phyloP scores from a whole-genome alignment of 2,797 vertebrate genomes.

The Helostoma temminkii region DNA sequence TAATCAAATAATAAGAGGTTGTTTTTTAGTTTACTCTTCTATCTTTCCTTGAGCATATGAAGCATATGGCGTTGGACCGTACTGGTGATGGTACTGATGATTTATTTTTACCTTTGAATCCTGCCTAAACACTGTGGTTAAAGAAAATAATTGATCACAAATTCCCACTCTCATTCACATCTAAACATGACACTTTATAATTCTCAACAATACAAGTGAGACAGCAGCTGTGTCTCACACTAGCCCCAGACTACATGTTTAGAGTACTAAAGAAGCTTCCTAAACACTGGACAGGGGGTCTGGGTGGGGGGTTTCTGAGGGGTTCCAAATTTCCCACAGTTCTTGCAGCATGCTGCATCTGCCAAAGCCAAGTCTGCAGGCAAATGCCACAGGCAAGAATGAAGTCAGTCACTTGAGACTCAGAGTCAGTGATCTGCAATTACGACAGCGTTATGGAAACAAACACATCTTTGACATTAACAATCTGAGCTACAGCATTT shows the following conservation, averaged over 20 bases:
- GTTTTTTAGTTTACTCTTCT: no score
- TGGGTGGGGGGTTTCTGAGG: neutral
- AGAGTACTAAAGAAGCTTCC: constrained; percentile 58
- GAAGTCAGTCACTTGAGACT: constrained; percentile 37
- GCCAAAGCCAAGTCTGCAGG: constrained; percentile 38
- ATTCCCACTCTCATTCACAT: constrained; percentile 4
- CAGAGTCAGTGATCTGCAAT: constrained; percentile 33
- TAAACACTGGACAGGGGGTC: constrained; percentile 14
- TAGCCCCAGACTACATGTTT: constrained; percentile 54
- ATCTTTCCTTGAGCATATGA: no score
- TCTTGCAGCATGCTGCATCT: constrained; percentile 39
- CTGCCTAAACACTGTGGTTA: neutral
- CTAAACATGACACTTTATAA: constrained; percentile 9
- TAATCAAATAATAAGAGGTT: no score
- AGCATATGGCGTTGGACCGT: no score
- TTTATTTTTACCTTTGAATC: neutral
- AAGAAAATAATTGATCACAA: neutral
- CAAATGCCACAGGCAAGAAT: constrained; percentile 43
- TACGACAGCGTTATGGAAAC: constrained; percentile 46
- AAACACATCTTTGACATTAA: constrained; percentile 50
- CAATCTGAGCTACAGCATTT: constrained; percentile 37
- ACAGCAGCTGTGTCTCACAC: constrained; percentile 64
- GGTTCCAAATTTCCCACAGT: constrained; percentile 66
- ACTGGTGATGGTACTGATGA: no score
- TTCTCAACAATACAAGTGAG: constrained; percentile 46